These are phyloP conservation scores for Marmota flaviventris DNA, from an alignment of 2,113 vertebrate genomes.

Conservation along the genomic window DNA sequence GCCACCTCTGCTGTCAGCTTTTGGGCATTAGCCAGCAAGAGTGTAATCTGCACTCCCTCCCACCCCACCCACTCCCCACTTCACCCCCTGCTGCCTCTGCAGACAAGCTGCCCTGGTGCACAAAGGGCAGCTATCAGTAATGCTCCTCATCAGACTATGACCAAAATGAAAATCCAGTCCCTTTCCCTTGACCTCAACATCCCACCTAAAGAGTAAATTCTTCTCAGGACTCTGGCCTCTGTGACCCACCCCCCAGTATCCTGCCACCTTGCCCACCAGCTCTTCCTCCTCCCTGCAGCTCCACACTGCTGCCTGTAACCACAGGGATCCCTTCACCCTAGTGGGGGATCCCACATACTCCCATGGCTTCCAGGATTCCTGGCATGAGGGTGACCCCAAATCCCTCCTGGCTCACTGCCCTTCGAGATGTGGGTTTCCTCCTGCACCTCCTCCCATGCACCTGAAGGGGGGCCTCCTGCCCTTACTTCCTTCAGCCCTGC, in stretches of 20 bases:
- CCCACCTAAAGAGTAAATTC: accelerated
- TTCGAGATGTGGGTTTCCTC: accelerated
- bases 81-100: background rate
- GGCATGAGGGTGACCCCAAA: background rate
- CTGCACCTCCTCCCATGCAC: background rate
- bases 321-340: too few relatives aligned
- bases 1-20: too few relatives aligned
- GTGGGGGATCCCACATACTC: background rate
- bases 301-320: background rate
- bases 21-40: too few relatives aligned
- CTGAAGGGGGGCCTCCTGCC: background rate
- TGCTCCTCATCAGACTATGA: background rate
- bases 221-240: background rate
- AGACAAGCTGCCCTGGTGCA: too few relatives aligned
- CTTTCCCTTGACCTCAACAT: too few relatives aligned
- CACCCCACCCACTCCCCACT: background rate
- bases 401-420: background rate
- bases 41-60: background rate
- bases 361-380: background rate
- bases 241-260: background rate
- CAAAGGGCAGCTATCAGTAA: background rate
- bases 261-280: background rate
- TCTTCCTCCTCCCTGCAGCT: background rate
- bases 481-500: background rate
- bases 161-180: background rate